Evolutionary conservation across 2,113 vertebrate genomes (phyloP).

Genomic region (Australoheros scitulus): DNA sequence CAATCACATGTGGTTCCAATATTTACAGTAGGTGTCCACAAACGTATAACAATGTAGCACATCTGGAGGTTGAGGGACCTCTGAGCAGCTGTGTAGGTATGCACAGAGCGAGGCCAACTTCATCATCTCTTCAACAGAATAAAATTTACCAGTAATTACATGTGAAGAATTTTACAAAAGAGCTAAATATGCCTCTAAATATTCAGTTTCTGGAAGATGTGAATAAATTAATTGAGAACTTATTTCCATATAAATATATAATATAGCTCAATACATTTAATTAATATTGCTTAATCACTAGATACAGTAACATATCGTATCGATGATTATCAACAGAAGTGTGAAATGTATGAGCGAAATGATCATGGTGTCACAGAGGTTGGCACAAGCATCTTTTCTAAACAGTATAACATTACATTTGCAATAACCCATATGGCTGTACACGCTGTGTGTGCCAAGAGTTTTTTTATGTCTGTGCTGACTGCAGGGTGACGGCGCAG

Average conservation of each 20-base stretch:
- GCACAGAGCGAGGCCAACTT: background rate
- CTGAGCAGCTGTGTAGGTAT: background rate
- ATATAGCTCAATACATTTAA: too few species aligned
- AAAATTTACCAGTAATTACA: background rate
- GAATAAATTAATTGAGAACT: too few species aligned
- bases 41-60: background rate
- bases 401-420: background rate
- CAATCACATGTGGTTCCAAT: background rate
- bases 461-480: background rate
- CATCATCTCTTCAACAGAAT: background rate
- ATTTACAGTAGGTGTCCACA: background rate
- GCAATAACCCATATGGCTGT: background rate
- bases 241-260: too few species aligned
- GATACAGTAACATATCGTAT: too few species aligned
- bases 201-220: background rate
- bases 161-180: background rate
- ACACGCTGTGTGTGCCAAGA: background rate
- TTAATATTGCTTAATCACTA: too few species aligned
- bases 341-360: too few species aligned
- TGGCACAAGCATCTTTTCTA: background rate
- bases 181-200: background rate
- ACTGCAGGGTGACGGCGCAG: slow-evolving; percentile 84
- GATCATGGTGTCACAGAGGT: too few species aligned
- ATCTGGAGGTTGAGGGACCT: background rate
- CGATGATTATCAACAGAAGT: too few species aligned